Evolutionary conservation across 2,113 vertebrate genomes (phyloP).

Genomic region (Periophthalmus modestus): DNA sequence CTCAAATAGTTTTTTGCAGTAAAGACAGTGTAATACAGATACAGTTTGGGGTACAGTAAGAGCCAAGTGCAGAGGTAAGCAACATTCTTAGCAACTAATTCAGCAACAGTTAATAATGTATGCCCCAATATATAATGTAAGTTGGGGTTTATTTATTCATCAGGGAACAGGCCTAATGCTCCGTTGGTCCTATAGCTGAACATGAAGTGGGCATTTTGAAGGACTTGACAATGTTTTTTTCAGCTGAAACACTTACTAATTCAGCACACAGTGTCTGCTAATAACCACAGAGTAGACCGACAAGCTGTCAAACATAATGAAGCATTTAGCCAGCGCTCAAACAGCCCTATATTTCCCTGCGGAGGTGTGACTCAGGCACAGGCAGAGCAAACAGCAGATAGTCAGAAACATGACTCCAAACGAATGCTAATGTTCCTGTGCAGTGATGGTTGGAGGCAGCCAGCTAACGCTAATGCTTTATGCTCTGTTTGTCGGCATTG

Average conservation of each 20-base stretch:
- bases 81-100: constrained; percentile 41
- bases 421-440: constrained; percentile 4
- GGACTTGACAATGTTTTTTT: background rate
- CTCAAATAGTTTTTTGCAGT: background rate
- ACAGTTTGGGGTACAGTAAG: background rate
- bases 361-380: constrained; percentile 10
- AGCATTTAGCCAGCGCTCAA: constrained; percentile 7
- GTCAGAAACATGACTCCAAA: constrained; percentile 6
- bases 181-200: background rate
- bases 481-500: background rate
- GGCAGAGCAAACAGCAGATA: constrained; percentile 12
- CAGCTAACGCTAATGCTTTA: background rate
- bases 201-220: background rate
- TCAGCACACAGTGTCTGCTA: constrained; percentile 9
- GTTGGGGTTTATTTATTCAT: background rate
- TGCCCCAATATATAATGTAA: constrained; percentile 27
- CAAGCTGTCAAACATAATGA: constrained; percentile 16
- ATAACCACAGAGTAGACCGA: constrained; percentile 10
- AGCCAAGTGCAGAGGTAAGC: background rate
- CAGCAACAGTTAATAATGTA: constrained; percentile 47
- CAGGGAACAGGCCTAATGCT: background rate
- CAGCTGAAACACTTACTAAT: constrained; percentile 10
- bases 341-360: constrained; percentile 13
- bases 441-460: background rate
- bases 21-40: background rate